Base-by-base conservation (phyloP, 2,888 invertebrate genomes). In the Thelaira solivaga region DNA sequence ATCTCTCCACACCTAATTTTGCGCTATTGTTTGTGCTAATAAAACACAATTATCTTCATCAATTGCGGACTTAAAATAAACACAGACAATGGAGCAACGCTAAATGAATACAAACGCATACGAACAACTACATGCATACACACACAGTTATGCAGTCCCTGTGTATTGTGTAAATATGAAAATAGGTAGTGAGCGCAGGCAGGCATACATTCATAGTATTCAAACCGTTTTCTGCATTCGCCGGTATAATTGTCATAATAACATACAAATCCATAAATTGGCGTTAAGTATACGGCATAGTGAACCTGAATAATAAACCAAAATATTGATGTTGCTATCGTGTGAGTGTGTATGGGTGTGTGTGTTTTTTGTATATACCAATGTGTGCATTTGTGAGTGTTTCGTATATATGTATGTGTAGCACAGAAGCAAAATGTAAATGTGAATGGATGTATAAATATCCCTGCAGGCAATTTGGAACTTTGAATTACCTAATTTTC, bases 21-120 rank as follows among this genome's bases (percentile, higher is more conserved):
- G 82, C 83, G 83, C 81, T 72, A 81, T 71, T 82, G 87, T 87
- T 85, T 86, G 87, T 84, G 87, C 87, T 86, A 86, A 87, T 86
- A 87, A 86, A 86, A 86, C 87, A 86, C 87, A 86, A 87, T 86
- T 86, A 86, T 86, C 85, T 87, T 82, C 83, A 85, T 87, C 85
- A 86, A 87, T 86, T 85, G 85, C 82, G 79, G 76, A 76, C 76
- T 78, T 71, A 73, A n/a, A 73, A 39, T 76, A 65, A 57, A 71
- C 67, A 59, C 26, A 65, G 22, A 11, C 36, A 49, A 55, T 41
- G 13, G 43, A 22, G 34, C 11, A 5, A 2, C 6, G 18, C 11
- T 36, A n/a, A n/a, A n/a, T n/a, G n/a, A n/a, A n/a, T n/a, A n/a
- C n/a, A n/a, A n/a, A n/a, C n/a, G n/a, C n/a, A n/a, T n/a, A n/a